Percentiles rank a stretch among this genome's conserved stretches.
Evolutionary conservation across 2,888 invertebrate genomes (phyloP).

Genomic region (Pristionchus maxplancki): DNA sequence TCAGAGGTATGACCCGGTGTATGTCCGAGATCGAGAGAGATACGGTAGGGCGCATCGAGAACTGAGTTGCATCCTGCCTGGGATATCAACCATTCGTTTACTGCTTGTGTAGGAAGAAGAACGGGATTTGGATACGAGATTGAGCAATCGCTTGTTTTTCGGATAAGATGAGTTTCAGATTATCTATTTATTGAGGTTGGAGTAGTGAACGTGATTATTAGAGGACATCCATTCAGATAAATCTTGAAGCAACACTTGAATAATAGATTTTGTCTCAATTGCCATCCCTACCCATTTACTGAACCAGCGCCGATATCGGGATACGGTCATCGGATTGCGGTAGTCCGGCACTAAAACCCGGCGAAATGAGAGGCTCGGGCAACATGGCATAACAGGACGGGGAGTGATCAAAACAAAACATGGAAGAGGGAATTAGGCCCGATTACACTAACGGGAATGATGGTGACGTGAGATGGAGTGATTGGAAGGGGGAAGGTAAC

Average conservation of each 20-base stretch:
- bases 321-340: no score
- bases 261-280: no score
- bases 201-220: no score
- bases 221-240: no score
- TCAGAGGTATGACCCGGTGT: not conserved
- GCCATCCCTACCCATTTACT: no score
- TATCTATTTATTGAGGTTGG: not conserved
- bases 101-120: not conserved
- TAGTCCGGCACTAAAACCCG: no score
- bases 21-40: not conserved
- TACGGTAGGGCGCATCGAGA: not conserved
- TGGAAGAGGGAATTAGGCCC: slow-evolving; percentile 38
- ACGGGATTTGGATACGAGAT: not conserved
- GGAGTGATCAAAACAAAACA: slow-evolving; percentile 34
- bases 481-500: not conserved
- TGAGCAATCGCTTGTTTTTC: not conserved
- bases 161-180: not conserved
- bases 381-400: not conserved
- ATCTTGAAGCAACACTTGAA: no score
- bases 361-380: not conserved
- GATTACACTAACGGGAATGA: slow-evolving; percentile 25
- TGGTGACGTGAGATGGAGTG: not conserved
- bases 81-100: not conserved
- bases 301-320: no score
- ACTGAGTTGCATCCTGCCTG: not conserved